phyloP scores from a whole-genome alignment of 2,888 invertebrate genomes.

The Lithophane ornitopus region DNA sequence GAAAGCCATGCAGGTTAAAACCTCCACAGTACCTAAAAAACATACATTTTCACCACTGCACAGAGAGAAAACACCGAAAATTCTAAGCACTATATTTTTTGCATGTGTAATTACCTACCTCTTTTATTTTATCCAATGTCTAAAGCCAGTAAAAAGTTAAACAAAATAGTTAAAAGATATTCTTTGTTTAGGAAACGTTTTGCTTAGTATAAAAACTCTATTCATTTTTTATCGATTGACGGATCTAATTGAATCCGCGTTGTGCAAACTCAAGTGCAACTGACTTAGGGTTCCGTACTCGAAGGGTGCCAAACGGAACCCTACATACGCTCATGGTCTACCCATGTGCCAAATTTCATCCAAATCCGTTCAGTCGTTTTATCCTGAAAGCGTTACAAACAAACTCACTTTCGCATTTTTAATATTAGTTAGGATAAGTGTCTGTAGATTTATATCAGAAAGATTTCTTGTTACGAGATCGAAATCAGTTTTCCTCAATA shows the following conservation, averaged over 20 bases:
- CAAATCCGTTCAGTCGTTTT: no score
- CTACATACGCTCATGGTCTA: no score
- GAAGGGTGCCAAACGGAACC: no score
- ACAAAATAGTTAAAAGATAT: slow-evolving; percentile 11
- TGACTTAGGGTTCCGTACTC: not conserved
- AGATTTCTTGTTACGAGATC: slow-evolving; percentile 11
- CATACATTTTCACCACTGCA: not conserved
- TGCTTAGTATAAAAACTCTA: slow-evolving; percentile 32
- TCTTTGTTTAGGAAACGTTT: slow-evolving; percentile 36
- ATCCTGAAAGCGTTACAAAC: no score
- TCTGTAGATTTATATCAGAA: not conserved
- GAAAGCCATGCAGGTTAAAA: no score
- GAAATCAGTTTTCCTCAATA: slow-evolving; percentile 27
- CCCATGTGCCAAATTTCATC: no score
- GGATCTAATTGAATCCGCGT: slow-evolving; percentile 44
- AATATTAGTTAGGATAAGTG: no score
- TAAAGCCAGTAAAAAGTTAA: not conserved
- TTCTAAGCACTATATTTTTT: not conserved
- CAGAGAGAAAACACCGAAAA: not conserved
- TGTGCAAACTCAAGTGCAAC: slow-evolving; percentile 35
- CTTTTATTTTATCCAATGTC: not conserved
- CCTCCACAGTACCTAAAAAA: not conserved
- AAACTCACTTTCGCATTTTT: no score
- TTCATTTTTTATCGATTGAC: slow-evolving; percentile 30
- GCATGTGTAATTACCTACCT: not conserved